Evolutionary conservation across 2,113 vertebrate species (phyloP).

Genomic region (Phocoena phocoena): DNA sequence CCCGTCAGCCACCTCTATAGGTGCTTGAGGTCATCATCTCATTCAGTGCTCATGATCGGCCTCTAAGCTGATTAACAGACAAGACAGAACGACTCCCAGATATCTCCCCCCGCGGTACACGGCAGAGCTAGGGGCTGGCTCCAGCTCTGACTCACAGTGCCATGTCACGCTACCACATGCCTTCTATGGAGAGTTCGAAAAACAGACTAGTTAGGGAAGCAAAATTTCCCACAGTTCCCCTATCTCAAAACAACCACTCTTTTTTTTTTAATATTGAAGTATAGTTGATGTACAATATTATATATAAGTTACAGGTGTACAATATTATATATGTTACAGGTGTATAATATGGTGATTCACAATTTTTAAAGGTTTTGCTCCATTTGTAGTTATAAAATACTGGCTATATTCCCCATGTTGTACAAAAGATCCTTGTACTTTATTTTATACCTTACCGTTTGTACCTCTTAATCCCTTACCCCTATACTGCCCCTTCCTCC

Average conservation of each 20-base stretch:
- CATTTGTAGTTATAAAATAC: background rate
- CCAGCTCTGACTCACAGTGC: background rate
- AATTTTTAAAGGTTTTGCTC: background rate
- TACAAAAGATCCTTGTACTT: background rate
- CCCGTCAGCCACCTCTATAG: background rate
- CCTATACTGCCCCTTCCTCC: background rate
- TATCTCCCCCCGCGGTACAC: accelerated
- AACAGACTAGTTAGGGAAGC: background rate
- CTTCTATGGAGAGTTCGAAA: background rate
- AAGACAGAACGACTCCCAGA: background rate
- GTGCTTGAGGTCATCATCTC: background rate
- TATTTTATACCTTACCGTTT: background rate
- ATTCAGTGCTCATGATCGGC: background rate
- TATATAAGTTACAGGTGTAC: background rate
- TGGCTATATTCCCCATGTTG: background rate
- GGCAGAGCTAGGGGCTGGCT: background rate
- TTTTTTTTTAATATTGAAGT: background rate
- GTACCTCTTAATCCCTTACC: background rate
- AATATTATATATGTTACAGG: background rate
- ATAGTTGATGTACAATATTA: background rate
- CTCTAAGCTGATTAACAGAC: background rate
- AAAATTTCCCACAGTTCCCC: background rate
- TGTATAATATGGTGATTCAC: background rate
- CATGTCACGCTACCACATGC: background rate
- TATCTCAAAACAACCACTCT: background rate